Evolutionary conservation across 2,888 invertebrate genomes (phyloP).

Genomic region (Rotaria socialis): DNA sequence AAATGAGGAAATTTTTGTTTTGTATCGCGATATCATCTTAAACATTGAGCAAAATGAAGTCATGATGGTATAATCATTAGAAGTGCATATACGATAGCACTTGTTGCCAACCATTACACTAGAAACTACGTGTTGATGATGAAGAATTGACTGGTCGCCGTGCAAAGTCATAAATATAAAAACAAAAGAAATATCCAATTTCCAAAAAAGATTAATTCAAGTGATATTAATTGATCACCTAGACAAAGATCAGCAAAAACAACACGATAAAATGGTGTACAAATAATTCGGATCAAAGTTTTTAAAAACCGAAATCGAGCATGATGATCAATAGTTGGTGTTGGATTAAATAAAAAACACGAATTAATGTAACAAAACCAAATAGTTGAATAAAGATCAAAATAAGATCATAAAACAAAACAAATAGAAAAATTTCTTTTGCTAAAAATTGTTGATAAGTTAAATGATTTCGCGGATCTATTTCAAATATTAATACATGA

Average conservation of each 20-base stretch:
- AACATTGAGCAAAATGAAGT: slow-evolving; percentile 84
- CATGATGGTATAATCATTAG: slow-evolving; percentile 71
- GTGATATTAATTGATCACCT: slow-evolving; percentile 90
- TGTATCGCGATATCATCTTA: slow-evolving; percentile 44
- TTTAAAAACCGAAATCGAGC: slow-evolving; percentile 75
- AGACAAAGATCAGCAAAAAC: slow-evolving; percentile 86
- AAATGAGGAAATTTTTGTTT: slow-evolving; percentile 58
- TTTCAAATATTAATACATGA: slow-evolving; percentile 91
- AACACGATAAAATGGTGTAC: slow-evolving; percentile 40
- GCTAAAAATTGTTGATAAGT: slow-evolving; percentile 88
- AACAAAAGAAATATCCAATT: slow-evolving; percentile 82
- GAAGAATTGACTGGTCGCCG: slow-evolving; percentile 63
- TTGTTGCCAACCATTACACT: not conserved
- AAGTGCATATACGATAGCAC: slow-evolving; percentile 62
- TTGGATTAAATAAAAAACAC: slow-evolving; percentile 83
- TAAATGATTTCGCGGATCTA: slow-evolving; percentile 84
- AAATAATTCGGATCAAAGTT: slow-evolving; percentile 17
- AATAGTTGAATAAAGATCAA: slow-evolving; percentile 85
- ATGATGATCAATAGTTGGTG: slow-evolving; percentile 82
- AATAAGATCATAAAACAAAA: slow-evolving; percentile 73
- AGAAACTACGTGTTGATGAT: not conserved
- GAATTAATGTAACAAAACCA: slow-evolving; percentile 72
- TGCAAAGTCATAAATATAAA: slow-evolving; percentile 67
- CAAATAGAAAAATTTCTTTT: slow-evolving; percentile 67
- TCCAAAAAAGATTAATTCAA: slow-evolving; percentile 81